Evolutionary conservation across 2,888 invertebrate genomes (phyloP), one percentile per base, ranked within the genome.

Genomic region (Agrochola litura): DNA sequence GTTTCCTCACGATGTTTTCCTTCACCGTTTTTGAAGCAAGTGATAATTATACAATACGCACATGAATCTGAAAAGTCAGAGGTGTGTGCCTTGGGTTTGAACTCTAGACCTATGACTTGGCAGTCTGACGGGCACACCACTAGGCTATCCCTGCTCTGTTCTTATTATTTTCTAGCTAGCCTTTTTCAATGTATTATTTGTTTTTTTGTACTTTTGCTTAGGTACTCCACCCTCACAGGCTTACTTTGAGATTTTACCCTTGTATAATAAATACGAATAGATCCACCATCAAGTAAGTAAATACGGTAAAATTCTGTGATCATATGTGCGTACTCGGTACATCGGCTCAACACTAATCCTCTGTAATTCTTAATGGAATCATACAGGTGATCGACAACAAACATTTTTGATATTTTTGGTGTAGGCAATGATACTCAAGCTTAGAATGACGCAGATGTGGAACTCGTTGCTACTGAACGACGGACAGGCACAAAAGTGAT

Each of bases 291-390:
- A 81, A 64, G 73, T 76, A 77, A 80, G 81, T 77, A 90, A 86
- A 88, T 85, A 85, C 73, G 77, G 73, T 74, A 74, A 77, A 82
- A 85, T 86, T 89, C 84, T 79, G 71, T 76, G 64, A 80, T 82
- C 77, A 79, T 85, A 90, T 91, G 89, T 91, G 83, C 76, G 72
- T 80, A 76, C 52, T 52, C 52, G 22, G 52, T 22, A 52, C 52
- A 52, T 52, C 49, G 71, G 87, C 89, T 91, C 90, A 86, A 79
- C 70, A 73, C 79, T 94, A 94, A 95, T 95, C 93, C 90, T 73
- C 86, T 88, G 90, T 95, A 96, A 96, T 95, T 93, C 95, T 90
- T 95, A 95, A 96, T 96, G 92, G 94, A 94, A 95, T 95, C 94
- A 95, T 91, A 92, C 94, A 95, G 95, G 95, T 95, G 94, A 95